phyloP scores from a whole-genome alignment of 1,140 invertebrate species.

The Amphibalanus amphitrite region DNA sequence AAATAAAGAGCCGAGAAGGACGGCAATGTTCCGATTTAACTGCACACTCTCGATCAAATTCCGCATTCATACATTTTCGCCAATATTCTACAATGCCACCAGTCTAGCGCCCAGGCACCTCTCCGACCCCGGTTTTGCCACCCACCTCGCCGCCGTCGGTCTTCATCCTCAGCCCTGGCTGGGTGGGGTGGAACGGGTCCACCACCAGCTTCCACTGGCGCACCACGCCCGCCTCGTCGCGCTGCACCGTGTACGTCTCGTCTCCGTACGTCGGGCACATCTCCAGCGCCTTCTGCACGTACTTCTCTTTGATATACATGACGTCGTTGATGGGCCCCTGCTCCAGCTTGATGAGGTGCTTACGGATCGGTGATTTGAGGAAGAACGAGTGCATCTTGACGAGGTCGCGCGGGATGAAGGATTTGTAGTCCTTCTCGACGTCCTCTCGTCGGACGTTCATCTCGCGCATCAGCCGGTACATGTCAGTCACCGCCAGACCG shows the following conservation, averaged over 20 bases:
- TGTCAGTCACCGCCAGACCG: constrained; percentile 65
- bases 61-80: no score
- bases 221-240: constrained; percentile 38
- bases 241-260: constrained; percentile 52
- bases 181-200: constrained; percentile 44
- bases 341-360: constrained; percentile 8
- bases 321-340: constrained; percentile 39
- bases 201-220: constrained; percentile 42
- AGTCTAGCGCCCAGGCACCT: no score
- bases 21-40: no score
- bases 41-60: no score
- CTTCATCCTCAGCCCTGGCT: constrained; percentile 43
- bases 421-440: constrained; percentile 55
- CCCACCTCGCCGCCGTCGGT: constrained; percentile 35
- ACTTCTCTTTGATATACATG: constrained; percentile 53
- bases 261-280: constrained; percentile 61
- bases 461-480: constrained; percentile 55
- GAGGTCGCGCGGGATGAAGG: constrained; percentile 59
- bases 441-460: constrained; percentile 40
- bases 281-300: constrained; percentile 52
- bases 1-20: no score
- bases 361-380: constrained; percentile 31
- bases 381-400: constrained; percentile 51
- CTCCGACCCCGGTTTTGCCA: no score
- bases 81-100: no score